Percentiles rank a stretch among this genome's conserved stretches.
phyloP scores from a whole-genome alignment of 2,888 invertebrate genomes.

The Morpho deidamia region DNA sequence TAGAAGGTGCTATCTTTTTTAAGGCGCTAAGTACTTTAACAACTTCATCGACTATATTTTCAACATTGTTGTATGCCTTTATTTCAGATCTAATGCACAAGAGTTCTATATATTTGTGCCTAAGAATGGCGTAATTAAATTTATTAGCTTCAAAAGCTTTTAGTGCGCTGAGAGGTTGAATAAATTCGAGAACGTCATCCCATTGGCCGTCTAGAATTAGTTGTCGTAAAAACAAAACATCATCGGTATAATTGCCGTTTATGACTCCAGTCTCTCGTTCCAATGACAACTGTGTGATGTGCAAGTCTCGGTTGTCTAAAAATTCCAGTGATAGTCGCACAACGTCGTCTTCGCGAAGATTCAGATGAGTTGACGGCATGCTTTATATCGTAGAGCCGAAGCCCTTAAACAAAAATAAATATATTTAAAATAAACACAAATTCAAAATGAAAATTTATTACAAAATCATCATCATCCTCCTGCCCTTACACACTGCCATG shows the following conservation, averaged over 20 bases:
- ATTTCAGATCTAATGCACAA: constrained; percentile 97
- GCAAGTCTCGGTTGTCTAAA: constrained; percentile 92
- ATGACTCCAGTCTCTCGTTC: constrained; percentile 97
- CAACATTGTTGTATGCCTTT: constrained; percentile 90
- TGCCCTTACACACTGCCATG: no score
- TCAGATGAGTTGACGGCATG: constrained; percentile 88
- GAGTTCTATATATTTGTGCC: constrained; percentile 96
- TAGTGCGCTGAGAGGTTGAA: constrained; percentile 92
- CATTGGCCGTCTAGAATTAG: constrained; percentile 98
- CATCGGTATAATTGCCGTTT: constrained; percentile 95
- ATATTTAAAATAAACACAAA: no score
- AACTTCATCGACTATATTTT: constrained; percentile 95
- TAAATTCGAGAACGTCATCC: constrained; percentile 98
- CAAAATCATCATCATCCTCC: no score
- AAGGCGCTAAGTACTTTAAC: constrained; percentile 94
- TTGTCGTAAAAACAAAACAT: constrained; percentile 94
- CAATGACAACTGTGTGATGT: constrained; percentile 93
- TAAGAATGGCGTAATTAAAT: constrained; percentile 91
- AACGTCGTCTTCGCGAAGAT: constrained; percentile 92
- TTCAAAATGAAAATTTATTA: no score
- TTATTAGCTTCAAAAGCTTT: constrained; percentile 90
- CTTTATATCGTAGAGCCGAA: constrained; percentile 28
- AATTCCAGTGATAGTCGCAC: constrained; percentile 91
- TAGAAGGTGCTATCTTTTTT: constrained; percentile 92
- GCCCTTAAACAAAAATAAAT: no score